phyloP scores from a whole-genome alignment of 2,888 invertebrate species.

The Brachypterus glaber region DNA sequence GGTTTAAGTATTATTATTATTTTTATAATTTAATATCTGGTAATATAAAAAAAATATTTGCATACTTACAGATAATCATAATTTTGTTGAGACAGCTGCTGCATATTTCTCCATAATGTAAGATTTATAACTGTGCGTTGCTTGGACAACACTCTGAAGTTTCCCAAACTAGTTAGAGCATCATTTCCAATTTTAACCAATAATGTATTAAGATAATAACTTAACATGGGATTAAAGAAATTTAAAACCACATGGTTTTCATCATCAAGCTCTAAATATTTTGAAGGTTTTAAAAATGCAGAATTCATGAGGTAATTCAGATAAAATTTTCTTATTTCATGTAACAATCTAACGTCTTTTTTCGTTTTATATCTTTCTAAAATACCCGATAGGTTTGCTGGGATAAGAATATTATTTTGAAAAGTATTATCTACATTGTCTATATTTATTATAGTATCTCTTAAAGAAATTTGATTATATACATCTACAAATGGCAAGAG shows the following conservation, averaged over 20 bases:
- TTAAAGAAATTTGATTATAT: slow-evolving; percentile 23
- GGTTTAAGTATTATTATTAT: no score
- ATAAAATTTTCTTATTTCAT: slow-evolving; percentile 29
- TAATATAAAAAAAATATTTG: slow-evolving; percentile 1
- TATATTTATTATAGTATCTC: slow-evolving; percentile 5
- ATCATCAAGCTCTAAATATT: slow-evolving; percentile 17
- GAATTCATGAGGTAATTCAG: slow-evolving; percentile 28
- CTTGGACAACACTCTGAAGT: slow-evolving; percentile 42
- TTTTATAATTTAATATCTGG: no score
- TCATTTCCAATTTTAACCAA: slow-evolving; percentile 22
- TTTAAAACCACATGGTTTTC: slow-evolving; percentile 14
- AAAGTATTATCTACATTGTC: not conserved
- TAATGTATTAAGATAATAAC: slow-evolving; percentile 22
- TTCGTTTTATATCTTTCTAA: slow-evolving; percentile 24
- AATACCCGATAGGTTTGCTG: slow-evolving; percentile 26
- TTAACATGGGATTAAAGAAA: slow-evolving; percentile 23
- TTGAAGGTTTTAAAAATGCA: slow-evolving; percentile 21
- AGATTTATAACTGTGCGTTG: slow-evolving; percentile 45
- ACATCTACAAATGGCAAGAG: slow-evolving; percentile 29
- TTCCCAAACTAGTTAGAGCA: slow-evolving; percentile 42
- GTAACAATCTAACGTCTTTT: slow-evolving; percentile 25
- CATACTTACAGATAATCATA: slow-evolving; percentile 42
- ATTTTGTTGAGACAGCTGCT: slow-evolving; percentile 42
- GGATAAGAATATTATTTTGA: slow-evolving; percentile 21
- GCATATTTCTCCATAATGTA: slow-evolving; percentile 53